Conservation (phyloP, 2,797 vertebrate species). For the Hozukius guyotensis region DNA sequence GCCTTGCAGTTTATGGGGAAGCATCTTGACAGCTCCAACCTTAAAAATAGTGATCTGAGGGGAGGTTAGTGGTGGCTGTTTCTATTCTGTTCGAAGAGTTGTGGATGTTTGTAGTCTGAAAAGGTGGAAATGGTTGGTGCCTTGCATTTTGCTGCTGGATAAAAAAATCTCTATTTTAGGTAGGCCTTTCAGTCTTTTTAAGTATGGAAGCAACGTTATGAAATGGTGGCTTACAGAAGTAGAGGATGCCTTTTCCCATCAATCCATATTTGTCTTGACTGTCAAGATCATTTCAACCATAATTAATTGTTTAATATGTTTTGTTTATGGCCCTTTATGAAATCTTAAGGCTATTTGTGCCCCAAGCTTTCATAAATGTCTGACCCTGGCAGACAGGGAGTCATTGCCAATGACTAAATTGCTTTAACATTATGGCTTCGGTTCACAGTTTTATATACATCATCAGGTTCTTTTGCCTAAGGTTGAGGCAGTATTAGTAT, state of each 20-base stretch:
- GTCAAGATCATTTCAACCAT: slow-evolving; percentile 1
- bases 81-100: not conserved
- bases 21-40: not conserved
- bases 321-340: not conserved
- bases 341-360: not conserved
- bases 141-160: not conserved
- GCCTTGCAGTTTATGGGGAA: not conserved
- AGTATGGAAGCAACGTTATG: not conserved
- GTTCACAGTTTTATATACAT: slow-evolving; percentile 10
- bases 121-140: not conserved
- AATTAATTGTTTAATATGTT: not conserved
- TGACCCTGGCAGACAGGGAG: not conserved
- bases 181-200: not conserved
- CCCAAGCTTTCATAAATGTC: slow-evolving; percentile 1
- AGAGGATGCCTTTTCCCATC: not conserved
- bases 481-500: slow-evolving; percentile 9
- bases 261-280: not conserved
- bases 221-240: not conserved
- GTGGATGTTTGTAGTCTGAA: not conserved
- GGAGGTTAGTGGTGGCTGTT: not conserved
- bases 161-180: not conserved
- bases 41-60: not conserved
- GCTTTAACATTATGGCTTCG: not conserved
- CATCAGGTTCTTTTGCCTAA: not conserved
- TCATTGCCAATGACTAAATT: slow-evolving; percentile 1